Evolutionary conservation across 30 jellyfish, hydroid and myxozoan genomes (phyloP).

Genomic region (Catostylus mosaicus): DNA sequence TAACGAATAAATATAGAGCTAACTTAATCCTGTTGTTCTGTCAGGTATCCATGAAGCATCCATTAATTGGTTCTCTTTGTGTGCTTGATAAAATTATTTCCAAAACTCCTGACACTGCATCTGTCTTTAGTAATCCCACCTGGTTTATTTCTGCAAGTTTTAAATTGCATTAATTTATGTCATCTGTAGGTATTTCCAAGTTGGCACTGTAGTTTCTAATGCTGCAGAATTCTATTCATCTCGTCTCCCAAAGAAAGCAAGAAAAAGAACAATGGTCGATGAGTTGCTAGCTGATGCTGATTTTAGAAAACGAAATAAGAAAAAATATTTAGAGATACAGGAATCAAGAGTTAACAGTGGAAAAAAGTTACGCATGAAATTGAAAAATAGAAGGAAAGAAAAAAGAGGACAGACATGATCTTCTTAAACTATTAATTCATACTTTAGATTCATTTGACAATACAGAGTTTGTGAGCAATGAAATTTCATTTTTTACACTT

Average conservation of each 20-base stretch:
- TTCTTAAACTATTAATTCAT: too few species aligned
- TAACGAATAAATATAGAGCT: background rate
- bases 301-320: constrained; percentile 77
- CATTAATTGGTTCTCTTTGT: too few species aligned
- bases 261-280: constrained; percentile 89
- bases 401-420: constrained; percentile 25
- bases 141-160: too few species aligned
- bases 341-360: constrained; percentile 64
- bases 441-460: too few species aligned
- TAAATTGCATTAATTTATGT: too few species aligned
- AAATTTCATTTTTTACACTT: too few species aligned
- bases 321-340: constrained; percentile 69
- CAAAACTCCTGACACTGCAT: too few species aligned
- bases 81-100: too few species aligned
- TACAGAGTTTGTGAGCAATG: too few species aligned
- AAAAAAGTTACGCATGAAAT: constrained; percentile 56
- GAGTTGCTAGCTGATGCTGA: constrained; percentile 91
- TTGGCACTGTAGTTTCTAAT: constrained; percentile 92
- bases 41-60: too few species aligned
- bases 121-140: too few species aligned
- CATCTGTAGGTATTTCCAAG: constrained; percentile 91
- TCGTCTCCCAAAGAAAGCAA: constrained; percentile 69
- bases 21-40: too few species aligned
- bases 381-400: constrained; percentile 43
- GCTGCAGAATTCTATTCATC: constrained; percentile 89